A percentile compares a stretch with the other conserved stretches of the same genome.
Evolutionary conservation across 2,888 invertebrate species (phyloP).

Genomic region (Drosophila pegasa): DNA sequence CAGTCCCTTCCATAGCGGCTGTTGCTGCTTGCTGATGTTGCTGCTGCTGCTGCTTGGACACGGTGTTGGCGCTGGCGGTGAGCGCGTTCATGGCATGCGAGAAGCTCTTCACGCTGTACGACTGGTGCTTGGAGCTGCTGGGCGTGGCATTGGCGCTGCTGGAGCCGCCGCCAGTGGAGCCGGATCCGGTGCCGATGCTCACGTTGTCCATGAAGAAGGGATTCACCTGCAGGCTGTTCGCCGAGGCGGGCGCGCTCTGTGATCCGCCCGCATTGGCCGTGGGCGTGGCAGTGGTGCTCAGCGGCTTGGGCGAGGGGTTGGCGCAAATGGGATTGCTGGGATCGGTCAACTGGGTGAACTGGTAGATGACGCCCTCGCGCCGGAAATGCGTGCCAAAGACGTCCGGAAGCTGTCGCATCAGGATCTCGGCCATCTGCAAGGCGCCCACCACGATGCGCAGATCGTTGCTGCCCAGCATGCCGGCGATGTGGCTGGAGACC

Average conservation of each 20-base stretch:
- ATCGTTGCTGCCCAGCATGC: slow-evolving; percentile 99
- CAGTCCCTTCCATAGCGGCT: slow-evolving; percentile 17
- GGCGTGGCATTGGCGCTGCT: slow-evolving; percentile 78
- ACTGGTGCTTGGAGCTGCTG: slow-evolving; percentile 81
- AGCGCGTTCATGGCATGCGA: slow-evolving; percentile 82
- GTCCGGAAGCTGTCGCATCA: slow-evolving; percentile 98
- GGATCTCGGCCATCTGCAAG: slow-evolving; percentile 97
- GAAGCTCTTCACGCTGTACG: slow-evolving; percentile 83
- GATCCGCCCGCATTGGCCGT: slow-evolving; percentile 74
- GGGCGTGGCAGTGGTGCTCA: slow-evolving; percentile 68
- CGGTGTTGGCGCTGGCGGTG: slow-evolving; percentile 73
- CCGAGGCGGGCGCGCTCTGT: slow-evolving; percentile 82
- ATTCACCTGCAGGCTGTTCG: slow-evolving; percentile 81
- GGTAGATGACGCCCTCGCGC: slow-evolving; percentile 98
- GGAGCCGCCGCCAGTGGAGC: slow-evolving; percentile 42
- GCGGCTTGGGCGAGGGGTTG: slow-evolving; percentile 86
- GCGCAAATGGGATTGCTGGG: slow-evolving; percentile 87
- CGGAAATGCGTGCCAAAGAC: slow-evolving; percentile 98
- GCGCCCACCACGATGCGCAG: slow-evolving; percentile 98
- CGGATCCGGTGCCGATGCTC: slow-evolving; percentile 19
- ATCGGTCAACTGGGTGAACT: slow-evolving; percentile 90
- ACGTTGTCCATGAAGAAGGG: slow-evolving; percentile 82
- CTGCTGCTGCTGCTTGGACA: slow-evolving; percentile 51
- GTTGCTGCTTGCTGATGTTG: slow-evolving; percentile 41
- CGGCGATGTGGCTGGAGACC: slow-evolving; percentile 98